These are phyloP conservation scores for Syngnathus scovelli DNA, from an alignment of 2,113 vertebrate genomes.

Conservation along the genomic window DNA sequence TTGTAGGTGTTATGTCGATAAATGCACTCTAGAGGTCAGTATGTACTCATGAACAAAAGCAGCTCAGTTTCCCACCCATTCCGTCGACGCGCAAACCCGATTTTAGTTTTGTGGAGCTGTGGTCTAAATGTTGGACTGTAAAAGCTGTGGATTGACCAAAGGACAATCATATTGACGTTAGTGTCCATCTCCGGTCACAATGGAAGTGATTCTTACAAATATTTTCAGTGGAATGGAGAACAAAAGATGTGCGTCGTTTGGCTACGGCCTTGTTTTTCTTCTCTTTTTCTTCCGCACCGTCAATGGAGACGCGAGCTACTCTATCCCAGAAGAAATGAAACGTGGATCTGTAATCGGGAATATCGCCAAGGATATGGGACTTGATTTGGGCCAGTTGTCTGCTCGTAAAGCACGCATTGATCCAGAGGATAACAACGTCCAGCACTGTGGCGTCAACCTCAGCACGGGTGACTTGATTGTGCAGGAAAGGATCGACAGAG, in stretches of 20 bases:
- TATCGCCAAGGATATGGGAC: slow-evolving; percentile 70
- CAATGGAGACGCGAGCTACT: slow-evolving; percentile 66
- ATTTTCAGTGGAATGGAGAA: not conserved
- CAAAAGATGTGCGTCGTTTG: not conserved
- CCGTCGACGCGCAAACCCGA: not conserved
- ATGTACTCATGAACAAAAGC: slow-evolving; percentile 5
- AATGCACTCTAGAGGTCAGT: slow-evolving; percentile 35
- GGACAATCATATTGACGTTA: not conserved
- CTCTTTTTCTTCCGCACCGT: slow-evolving; percentile 25
- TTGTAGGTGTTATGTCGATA: slow-evolving; percentile 35
- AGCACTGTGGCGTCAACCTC: slow-evolving; percentile 57
- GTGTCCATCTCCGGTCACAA: accelerated
- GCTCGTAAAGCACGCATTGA: slow-evolving; percentile 60
- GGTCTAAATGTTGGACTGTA: not conserved
- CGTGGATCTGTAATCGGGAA: slow-evolving; percentile 71
- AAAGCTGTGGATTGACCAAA: not conserved
- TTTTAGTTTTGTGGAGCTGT: not conserved
- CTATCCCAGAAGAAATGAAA: slow-evolving; percentile 66
- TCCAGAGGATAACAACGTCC: slow-evolving; percentile 35
- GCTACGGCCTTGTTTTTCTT: not conserved
- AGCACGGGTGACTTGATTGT: slow-evolving; percentile 63
- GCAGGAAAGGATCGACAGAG: slow-evolving; percentile 49
- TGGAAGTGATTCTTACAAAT: not conserved
- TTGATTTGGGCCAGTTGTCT: slow-evolving; percentile 53
- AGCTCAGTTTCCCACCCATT: not conserved